phyloP scores from a whole-genome alignment of 92 coral and sea anemone genomes.

The Phenganax marumi region DNA sequence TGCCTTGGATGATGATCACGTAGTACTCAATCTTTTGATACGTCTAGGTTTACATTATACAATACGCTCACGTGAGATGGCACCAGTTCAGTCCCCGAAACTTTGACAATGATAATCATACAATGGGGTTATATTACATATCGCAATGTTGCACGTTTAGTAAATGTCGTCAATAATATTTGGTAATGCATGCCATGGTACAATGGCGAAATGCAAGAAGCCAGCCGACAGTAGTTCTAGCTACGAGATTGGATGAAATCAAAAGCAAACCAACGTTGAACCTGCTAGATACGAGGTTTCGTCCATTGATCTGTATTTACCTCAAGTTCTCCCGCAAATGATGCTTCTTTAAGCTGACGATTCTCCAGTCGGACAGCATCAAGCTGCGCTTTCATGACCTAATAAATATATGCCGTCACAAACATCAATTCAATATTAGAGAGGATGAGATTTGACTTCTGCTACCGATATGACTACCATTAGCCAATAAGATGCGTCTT shows the following conservation, averaged over 20 bases:
- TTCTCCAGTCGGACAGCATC: constrained; percentile 88
- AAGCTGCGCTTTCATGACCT: constrained; percentile 95
- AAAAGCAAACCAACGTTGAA: not conserved
- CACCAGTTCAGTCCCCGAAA: too few relatives aligned
- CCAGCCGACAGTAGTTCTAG: not conserved
- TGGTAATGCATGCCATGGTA: not conserved
- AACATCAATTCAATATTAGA: not conserved
- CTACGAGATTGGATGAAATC: not conserved
- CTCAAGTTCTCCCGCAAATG: constrained; percentile 65
- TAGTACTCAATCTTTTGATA: not conserved
- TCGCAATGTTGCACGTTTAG: too few relatives aligned
- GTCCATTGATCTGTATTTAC: constrained; percentile 30
- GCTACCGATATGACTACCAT: too few relatives aligned
- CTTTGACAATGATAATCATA: not conserved
- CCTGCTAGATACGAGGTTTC: too few relatives aligned
- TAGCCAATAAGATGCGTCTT: too few relatives aligned
- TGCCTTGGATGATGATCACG: not conserved
- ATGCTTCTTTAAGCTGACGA: constrained; percentile 81
- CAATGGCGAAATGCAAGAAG: not conserved
- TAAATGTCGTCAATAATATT: not conserved
- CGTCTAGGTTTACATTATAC: not conserved
- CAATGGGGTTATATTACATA: not conserved
- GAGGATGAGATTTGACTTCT: too few relatives aligned
- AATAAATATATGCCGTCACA: not conserved
- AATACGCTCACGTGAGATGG: too few relatives aligned